Evolutionary conservation across 2,888 invertebrate species (phyloP), one percentile per base, ranked within the genome.

Genomic region (Eledone cirrhosa): DNA sequence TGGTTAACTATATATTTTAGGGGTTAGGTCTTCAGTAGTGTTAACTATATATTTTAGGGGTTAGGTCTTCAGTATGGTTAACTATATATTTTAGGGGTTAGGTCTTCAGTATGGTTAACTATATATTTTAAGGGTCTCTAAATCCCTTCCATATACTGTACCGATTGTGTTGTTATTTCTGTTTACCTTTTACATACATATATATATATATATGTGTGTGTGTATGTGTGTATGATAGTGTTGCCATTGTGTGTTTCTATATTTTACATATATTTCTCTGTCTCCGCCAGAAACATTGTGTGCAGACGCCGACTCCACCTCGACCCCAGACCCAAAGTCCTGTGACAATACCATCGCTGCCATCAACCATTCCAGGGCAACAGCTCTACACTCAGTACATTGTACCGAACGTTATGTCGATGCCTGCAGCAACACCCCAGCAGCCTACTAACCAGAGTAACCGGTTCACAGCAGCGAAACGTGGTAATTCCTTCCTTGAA

Each of bases 291-390:
- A 77, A 78, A 59, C 80, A 78, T 22, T 78, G 80, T 4, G 82
- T 80, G 53, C 85, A 83, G 80, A 83, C 84, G 33, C 84, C 85
- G 13, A 86, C 86, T 19, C 85, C 86, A 47, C 86, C 86, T 13
- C 79, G 84, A 78, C 86, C 85, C 16, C 86, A 86, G 76, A 84
- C 86, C 31, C 86, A 85, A 76, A 86, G 86, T 80, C 86, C 86
- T n/a, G 83, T 84, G 7, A 53, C 77, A 59, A 78, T 83, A 63
- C 78, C 78, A 53, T 78, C 79, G 19, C 81, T 83, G 77, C 82
- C 79, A 19, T 78, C 82, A 53, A 79, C 82, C 5, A 79, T 82
- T 78, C 79, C 77, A 27, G 48, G 63, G 19, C 77, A 69, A 63
- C 41, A 78, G 63, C 16, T 47, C 65, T 72, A 31, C 59, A 41